phyloP scores from a whole-genome alignment of 2,113 vertebrate species.

The Pongo pygmaeus region DNA sequence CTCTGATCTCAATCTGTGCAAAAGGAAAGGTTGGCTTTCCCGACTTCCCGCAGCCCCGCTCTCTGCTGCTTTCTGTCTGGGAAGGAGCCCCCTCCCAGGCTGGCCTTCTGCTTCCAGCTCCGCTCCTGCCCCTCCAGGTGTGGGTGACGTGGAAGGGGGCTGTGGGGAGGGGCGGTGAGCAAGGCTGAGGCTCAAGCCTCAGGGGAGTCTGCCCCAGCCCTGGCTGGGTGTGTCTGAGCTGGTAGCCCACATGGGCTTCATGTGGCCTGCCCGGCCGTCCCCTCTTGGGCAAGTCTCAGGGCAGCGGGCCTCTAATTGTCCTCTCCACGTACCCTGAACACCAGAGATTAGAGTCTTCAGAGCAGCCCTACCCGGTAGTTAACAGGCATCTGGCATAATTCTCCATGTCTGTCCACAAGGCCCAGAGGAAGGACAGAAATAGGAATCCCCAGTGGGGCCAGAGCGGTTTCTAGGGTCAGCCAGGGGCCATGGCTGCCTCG shows the following conservation, averaged over 20 bases:
- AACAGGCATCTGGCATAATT: neutral
- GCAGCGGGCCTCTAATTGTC: neutral
- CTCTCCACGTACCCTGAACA: fast-evolving
- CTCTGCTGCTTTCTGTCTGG: neutral
- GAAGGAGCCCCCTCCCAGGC: too few relatives aligned
- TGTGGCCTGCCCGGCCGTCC: neutral
- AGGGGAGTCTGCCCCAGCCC: neutral
- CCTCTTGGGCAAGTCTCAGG: neutral
- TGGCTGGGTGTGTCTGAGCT: neutral
- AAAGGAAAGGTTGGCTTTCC: fast-evolving
- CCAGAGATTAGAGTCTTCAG: neutral
- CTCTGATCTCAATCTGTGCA: fast-evolving
- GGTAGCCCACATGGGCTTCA: neutral
- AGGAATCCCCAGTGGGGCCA: neutral
- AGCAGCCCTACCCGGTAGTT: neutral
- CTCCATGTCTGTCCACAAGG: neutral
- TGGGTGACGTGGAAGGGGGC: fast-evolving
- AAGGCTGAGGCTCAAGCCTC: neutral
- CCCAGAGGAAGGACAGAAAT: neutral
- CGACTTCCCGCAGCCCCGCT: fast-evolving
- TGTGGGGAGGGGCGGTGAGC: fast-evolving
- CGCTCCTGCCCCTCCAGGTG: neutral
- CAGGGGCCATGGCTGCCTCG: neutral
- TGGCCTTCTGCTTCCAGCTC: neutral
- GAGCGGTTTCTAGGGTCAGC: neutral